phyloP scores from a whole-genome alignment of 2,797 vertebrate species.

The Sebastes nivosus region DNA sequence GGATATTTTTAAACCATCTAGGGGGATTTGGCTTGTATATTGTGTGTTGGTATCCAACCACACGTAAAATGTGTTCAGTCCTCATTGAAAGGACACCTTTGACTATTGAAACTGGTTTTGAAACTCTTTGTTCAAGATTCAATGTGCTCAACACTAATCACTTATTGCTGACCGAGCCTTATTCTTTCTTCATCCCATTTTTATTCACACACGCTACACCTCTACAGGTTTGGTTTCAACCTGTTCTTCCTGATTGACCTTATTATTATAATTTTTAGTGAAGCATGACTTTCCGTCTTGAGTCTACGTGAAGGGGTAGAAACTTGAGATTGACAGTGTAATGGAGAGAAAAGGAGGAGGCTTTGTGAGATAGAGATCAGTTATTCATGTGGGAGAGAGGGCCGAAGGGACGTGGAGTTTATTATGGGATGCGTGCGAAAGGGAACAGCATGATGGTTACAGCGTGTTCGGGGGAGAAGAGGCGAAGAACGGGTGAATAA shows the following conservation, averaged over 20 bases:
- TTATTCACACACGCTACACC: neutral
- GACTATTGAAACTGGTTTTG: neutral
- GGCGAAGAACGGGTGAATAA: slow-evolving; percentile 71
- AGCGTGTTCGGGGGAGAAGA: slow-evolving; percentile 49
- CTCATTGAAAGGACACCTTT: neutral
- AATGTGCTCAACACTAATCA: neutral
- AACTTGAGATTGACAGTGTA: slow-evolving; percentile 21
- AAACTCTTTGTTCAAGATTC: neutral
- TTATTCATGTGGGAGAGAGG: slow-evolving; percentile 13
- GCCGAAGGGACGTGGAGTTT: slow-evolving; percentile 20
- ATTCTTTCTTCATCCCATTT: neutral
- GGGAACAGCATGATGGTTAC: slow-evolving; percentile 41
- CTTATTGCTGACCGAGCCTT: neutral
- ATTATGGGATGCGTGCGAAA: slow-evolving; percentile 33
- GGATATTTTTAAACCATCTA: neutral
- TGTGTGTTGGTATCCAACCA: neutral
- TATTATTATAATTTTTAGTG: neutral
- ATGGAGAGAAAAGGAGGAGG: slow-evolving; percentile 40
- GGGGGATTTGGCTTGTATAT: neutral
- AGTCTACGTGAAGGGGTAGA: neutral
- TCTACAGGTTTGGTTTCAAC: neutral
- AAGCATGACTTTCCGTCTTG: neutral
- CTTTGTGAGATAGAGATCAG: slow-evolving; percentile 27
- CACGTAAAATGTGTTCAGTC: neutral
- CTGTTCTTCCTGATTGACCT: neutral